Evolutionary conservation across 2,888 invertebrate genomes (phyloP).

Genomic region (Eudemis profundana): DNA sequence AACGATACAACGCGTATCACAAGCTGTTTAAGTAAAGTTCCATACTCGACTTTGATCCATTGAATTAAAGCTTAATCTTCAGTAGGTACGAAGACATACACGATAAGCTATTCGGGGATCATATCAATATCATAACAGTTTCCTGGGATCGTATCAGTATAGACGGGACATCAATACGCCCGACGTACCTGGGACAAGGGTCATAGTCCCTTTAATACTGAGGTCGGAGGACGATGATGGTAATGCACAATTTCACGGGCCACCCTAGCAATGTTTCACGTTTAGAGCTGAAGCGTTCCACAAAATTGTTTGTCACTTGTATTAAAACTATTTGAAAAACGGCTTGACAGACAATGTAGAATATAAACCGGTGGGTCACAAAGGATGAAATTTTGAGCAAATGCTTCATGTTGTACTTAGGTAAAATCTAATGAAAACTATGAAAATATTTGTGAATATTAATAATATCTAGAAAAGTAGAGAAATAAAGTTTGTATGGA

Average conservation of each 20-base stretch:
- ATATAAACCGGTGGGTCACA: no score
- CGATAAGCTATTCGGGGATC: constrained; percentile 22
- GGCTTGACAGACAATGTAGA: no score
- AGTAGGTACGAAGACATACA: not conserved
- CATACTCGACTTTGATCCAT: constrained; percentile 12
- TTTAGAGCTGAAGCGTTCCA: constrained; percentile 43
- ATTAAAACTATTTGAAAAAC: no score
- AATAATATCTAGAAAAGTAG: no score
- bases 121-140: constrained; percentile 33
- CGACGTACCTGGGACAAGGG: constrained; percentile 64
- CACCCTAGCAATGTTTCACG: constrained; percentile 60
- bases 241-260: constrained; percentile 81
- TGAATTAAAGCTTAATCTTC: constrained; percentile 9
- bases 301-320: no score
- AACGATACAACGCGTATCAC: constrained; percentile 10
- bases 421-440: no score
- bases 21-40: not conserved
- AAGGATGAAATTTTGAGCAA: no score
- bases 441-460: no score
- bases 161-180: constrained; percentile 45
- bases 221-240: constrained; percentile 73
- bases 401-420: no score
- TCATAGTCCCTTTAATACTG: constrained; percentile 74
- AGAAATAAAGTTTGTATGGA: no score
- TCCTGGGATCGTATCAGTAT: constrained; percentile 16